Base-by-base conservation (phyloP, 2,888 invertebrate species). In the Tachina fera region DNA sequence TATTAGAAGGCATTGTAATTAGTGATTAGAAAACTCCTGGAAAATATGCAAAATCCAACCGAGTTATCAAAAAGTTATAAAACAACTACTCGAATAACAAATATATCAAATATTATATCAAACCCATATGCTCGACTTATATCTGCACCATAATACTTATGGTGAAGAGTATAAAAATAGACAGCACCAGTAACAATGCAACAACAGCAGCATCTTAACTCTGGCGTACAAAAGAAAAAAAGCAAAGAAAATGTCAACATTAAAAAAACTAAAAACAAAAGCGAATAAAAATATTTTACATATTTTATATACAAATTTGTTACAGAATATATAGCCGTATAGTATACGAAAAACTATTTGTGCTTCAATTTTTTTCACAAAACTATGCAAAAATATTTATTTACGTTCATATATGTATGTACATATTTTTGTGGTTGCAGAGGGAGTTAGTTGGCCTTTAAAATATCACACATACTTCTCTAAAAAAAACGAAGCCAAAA, bases 251-350 rank as follows among this genome's bases (percentile, higher is more conserved):
- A 76, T 78, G 61, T 61, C 78, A 68, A 63, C 68, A 79, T 60
- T 47, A 11, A 58, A 65, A 76, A 76, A 68, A 75, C 13, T 4
- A 65, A 49, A 67, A 67, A 2, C 47, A 47, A 67, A 45, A 47
- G 43, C 45, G 14, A 63, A 53, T 43, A 61, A 75, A 76, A 77
- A 61, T 70, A 61, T 72, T 83, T 82, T 79, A 47, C 65, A 81
- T 71, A 86, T 79, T 82, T 83, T 65, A 65, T 72, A 39, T 47
- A 84, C 60, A 80, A 76, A 82, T 85, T 85, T 78, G 51, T 60
- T n/a, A 56, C 68, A 47, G 49, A 85, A 74, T 67, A 61, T 61
- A 70, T n/a, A 51, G 45, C 53, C 45, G 31, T 31, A 31, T 31
- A 31, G 31, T 31, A 22, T 78, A 71, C 39, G 11, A 51, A 51